phyloP scores from a whole-genome alignment of 2,888 invertebrate genomes.

The Metopia argyrocephala region DNA sequence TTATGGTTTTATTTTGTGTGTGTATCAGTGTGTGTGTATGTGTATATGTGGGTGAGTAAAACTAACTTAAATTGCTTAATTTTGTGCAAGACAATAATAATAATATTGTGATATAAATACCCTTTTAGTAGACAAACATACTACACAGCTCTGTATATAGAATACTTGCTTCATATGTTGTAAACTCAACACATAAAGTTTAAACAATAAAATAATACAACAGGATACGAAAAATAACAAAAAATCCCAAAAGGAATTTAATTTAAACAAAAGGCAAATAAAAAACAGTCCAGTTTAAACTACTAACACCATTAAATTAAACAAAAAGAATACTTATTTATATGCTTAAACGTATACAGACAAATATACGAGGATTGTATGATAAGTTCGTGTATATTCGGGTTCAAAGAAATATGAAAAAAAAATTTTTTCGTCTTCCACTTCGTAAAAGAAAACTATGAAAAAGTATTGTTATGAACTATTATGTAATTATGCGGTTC shows the following conservation, averaged over 20 bases:
- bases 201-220: background rate
- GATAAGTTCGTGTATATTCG: no score
- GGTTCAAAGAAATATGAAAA: no score
- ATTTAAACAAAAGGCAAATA: constrained; percentile 10
- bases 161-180: background rate
- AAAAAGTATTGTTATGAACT: no score
- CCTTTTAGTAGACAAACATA: constrained; percentile 21
- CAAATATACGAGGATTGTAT: no score
- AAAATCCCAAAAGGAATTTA: constrained; percentile 44
- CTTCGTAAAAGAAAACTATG: no score
- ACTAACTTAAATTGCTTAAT: constrained; percentile 62
- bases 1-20: background rate
- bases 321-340: background rate
- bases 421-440: no score
- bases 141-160: background rate
- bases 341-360: no score
- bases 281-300: background rate
- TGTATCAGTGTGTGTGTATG: background rate
- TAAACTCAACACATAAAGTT: background rate
- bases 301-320: constrained; percentile 34
- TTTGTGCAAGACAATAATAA: constrained; percentile 61
- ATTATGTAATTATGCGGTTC: no score
- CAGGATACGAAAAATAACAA: background rate
- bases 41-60: constrained; percentile 3
- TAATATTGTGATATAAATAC: constrained; percentile 57